Evolutionary conservation across 2,888 invertebrate species (phyloP).

Genomic region (Mantis religiosa): DNA sequence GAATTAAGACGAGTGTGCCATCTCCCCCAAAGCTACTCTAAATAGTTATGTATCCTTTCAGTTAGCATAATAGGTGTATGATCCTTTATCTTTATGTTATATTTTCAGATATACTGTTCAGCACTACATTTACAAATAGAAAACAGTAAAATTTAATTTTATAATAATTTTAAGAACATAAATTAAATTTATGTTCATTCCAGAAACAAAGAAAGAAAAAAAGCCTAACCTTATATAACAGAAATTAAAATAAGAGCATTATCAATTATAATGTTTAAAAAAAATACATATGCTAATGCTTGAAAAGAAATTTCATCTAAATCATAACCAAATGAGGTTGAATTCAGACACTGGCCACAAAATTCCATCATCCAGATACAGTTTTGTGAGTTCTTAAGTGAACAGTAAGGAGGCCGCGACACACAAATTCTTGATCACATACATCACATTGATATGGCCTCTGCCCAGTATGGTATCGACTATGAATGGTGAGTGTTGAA

Average conservation of each 20-base stretch:
- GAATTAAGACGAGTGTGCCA: too few relatives aligned
- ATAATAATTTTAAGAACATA: too few relatives aligned
- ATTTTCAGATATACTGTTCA: too few relatives aligned
- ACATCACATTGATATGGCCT: slow-evolving; percentile 24
- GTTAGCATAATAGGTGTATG: too few relatives aligned
- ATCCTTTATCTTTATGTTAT: too few relatives aligned
- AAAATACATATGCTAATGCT: not conserved
- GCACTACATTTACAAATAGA: too few relatives aligned
- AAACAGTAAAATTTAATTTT: too few relatives aligned
- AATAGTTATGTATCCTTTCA: too few relatives aligned
- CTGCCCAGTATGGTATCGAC: slow-evolving; percentile 23
- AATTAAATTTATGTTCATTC: too few relatives aligned
- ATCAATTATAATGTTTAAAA: not conserved
- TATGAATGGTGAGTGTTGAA: slow-evolving; percentile 34
- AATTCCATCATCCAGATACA: not conserved
- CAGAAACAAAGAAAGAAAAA: not conserved
- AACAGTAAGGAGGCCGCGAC: slow-evolving; percentile 37
- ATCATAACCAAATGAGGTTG: not conserved
- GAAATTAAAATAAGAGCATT: not conserved
- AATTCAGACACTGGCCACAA: not conserved
- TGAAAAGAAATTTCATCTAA: not conserved
- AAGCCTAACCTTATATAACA: too few relatives aligned
- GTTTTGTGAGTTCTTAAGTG: slow-evolving; percentile 32
- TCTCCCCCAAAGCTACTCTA: too few relatives aligned
- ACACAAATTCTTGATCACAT: slow-evolving; percentile 36